Evolutionary conservation across 2,113 vertebrate genomes (phyloP), one percentile per base, ranked within the genome.

Genomic region (Cnemophilus loriae): DNA sequence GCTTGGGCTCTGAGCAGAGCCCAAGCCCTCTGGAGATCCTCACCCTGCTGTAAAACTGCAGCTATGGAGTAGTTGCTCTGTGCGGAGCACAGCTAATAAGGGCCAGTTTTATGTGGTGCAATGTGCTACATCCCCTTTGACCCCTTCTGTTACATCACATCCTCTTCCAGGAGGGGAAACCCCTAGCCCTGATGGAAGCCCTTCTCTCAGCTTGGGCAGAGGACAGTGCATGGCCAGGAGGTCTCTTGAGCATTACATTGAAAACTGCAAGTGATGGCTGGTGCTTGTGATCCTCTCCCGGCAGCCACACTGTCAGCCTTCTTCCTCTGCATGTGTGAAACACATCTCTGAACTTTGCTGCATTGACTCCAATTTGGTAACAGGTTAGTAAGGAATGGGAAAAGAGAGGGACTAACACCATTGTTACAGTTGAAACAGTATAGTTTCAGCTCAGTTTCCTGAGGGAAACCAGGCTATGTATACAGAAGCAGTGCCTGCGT

Each of bases 221-320:
- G 16, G 20, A 56, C 21, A 41, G 35, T 20, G 16, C 11, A 13
- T 13, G 16, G 33, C 24, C 50, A 33, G 37, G 30, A 76, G 11
- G 28, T 9, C 21, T 42, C 42, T 13, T 19, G 21, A 14, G 8
- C 30, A 13, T 42, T 52, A 32, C 13, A 10, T 53, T 35, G 13
- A 71, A 4, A 35, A 15, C 6, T 24, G 24, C 10, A 55, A 42
- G 14, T 32, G 32, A 7, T 16, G 23, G 16, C 33, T 75, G 32
- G 11, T 0, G 1, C n/a, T n/a, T n/a, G n/a, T n/a, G n/a, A n/a
- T n/a, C n/a, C 19, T 8, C 8, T n/a, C 39, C n/a, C 56, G 56
- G n/a, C 30, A 49, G 16, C 1, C 1, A 42, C 44, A 46, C 15
- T 0, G 0, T 50, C 21, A 75, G 30, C 21, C 23, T 75, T 11